Percentiles rank a stretch among this genome's conserved stretches.
Evolutionary conservation across 2,797 vertebrate genomes (phyloP).

Genomic region (Gadopsis marmoratus): DNA sequence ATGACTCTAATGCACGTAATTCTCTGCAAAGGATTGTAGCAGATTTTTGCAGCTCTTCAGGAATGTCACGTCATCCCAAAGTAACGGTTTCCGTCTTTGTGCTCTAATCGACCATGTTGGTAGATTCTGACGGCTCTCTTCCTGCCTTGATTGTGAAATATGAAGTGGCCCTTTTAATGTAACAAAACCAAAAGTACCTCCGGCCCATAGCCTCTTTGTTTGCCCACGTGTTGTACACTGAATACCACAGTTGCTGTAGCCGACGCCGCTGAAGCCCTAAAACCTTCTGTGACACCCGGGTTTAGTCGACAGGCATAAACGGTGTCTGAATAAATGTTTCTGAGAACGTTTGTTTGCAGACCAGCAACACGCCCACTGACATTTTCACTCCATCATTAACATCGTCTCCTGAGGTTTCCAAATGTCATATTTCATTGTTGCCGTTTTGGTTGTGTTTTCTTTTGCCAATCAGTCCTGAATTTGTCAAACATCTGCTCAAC

Average conservation of each 20-base stretch:
- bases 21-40: neutral
- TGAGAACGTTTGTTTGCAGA: neutral
- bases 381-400: conserved; percentile 19
- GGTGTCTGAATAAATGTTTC: conserved; percentile 8
- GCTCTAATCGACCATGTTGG: neutral
- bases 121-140: neutral
- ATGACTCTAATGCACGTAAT: neutral
- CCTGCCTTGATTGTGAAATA: neutral
- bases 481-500: neutral
- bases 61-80: neutral
- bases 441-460: neutral
- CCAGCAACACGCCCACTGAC: conserved; percentile 3
- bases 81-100: neutral
- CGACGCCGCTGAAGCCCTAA: neutral
- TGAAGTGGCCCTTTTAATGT: too few species aligned
- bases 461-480: neutral
- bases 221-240: neutral
- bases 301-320: neutral
- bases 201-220: neutral
- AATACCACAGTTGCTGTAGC: neutral
- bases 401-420: neutral
- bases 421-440: conserved; percentile 17
- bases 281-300: neutral
- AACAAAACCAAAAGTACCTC: neutral
- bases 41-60: neutral